Percentiles rank a stretch among this genome's conserved stretches.
Evolutionary conservation across 23 tunicate species (phyloP).

Genomic region (Styela plicata): DNA sequence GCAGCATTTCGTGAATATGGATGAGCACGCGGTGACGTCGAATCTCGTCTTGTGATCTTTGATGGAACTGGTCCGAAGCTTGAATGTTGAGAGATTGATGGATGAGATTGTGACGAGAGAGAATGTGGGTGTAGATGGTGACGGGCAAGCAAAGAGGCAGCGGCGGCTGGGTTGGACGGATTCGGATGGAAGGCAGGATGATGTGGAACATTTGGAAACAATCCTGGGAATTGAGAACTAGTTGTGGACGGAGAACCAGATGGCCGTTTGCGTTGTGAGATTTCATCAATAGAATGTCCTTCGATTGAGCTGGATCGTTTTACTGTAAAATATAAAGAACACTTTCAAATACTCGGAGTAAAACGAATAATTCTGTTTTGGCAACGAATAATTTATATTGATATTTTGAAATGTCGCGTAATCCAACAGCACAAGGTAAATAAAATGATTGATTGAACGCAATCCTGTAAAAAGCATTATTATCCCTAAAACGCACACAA

Average conservation of each 20-base stretch:
- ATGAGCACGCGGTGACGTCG: constrained; percentile 18
- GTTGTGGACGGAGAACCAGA: not conserved
- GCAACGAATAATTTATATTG: too few species aligned
- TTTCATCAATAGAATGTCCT: not conserved
- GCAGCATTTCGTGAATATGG: constrained; percentile 17
- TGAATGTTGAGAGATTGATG: not conserved
- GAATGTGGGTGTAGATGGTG: not conserved
- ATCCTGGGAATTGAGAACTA: not conserved
- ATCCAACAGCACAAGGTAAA: too few species aligned
- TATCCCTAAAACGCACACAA: not conserved
- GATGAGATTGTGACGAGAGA: not conserved
- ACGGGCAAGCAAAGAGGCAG: constrained; percentile 48
- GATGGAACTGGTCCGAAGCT: constrained; percentile 1
- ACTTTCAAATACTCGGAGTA: too few species aligned
- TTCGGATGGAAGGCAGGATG: constrained; percentile 25
- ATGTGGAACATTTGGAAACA: constrained; percentile 8
- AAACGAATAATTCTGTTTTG: too few species aligned
- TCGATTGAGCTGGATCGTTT: constrained; percentile 4
- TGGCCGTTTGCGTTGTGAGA: not conserved
- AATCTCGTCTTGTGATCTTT: constrained; percentile 30
- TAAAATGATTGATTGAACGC: too few species aligned
- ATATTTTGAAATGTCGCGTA: too few species aligned
- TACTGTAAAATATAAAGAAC: not conserved
- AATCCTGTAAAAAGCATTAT: not conserved
- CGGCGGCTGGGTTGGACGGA: constrained; percentile 34